Conservation (phyloP, 2,113 vertebrate species). For the Hiodon tergisus region DNA sequence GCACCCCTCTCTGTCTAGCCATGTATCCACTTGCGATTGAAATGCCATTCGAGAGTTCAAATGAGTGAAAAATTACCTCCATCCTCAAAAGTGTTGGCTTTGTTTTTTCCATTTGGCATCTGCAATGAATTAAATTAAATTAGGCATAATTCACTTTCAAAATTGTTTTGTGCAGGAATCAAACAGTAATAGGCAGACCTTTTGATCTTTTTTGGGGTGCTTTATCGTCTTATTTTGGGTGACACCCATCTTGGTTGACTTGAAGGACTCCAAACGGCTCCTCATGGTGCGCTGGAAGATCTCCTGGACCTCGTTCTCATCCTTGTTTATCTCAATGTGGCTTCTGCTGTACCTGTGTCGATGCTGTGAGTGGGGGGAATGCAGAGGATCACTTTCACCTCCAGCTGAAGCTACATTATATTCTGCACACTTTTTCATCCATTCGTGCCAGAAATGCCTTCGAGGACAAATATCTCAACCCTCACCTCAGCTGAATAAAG, state of each 20-base stretch:
- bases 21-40: no score
- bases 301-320: conserved; percentile 83
- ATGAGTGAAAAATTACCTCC: conserved; percentile 44
- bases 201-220: conserved; percentile 76
- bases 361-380: conserved; percentile 60
- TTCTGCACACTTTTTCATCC: no score
- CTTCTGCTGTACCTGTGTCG: conserved; percentile 85
- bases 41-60: background rate
- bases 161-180: background rate
- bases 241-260: conserved; percentile 83
- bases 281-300: conserved; percentile 97
- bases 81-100: conserved; percentile 44
- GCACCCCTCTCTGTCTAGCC: no score
- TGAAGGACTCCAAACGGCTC: conserved; percentile 89
- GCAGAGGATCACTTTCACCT: background rate
- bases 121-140: conserved; percentile 32
- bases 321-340: conserved; percentile 65
- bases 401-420: no score
- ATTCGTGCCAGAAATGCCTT: no score
- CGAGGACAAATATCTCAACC: background rate
- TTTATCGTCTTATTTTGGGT: conserved; percentile 75
- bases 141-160: background rate
- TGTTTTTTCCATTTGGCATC: conserved; percentile 50
- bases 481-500: background rate
- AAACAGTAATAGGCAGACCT: conserved; percentile 51